Evolutionary conservation across 2,888 invertebrate species (phyloP).

Genomic region (Altica lythri): DNA sequence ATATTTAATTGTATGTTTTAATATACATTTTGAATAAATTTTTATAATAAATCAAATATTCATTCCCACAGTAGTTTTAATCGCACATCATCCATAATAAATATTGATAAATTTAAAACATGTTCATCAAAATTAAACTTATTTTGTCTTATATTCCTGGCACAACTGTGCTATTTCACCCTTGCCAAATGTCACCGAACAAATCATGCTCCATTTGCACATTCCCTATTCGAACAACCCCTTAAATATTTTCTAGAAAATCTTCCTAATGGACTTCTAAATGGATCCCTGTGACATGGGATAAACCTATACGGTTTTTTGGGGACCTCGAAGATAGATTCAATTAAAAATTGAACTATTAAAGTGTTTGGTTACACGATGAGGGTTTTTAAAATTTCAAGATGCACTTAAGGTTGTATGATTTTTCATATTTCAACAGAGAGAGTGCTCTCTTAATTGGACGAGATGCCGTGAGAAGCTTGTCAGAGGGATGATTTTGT

Average conservation of each 20-base stretch:
- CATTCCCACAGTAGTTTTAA: too few species aligned
- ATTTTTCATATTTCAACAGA: conserved; percentile 22
- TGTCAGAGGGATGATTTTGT: conserved; percentile 6
- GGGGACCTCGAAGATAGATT: conserved; percentile 42
- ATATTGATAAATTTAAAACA: too few species aligned
- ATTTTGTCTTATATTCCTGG: conserved; percentile 1
- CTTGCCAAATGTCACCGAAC: conserved; percentile 26
- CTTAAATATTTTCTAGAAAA: conserved; percentile 47
- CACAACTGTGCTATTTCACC: conserved; percentile 26
- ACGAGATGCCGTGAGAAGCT: background rate
- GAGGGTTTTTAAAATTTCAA: conserved; percentile 39
- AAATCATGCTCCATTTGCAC: conserved; percentile 30
- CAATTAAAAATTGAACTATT: conserved; percentile 55
- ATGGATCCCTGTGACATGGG: conserved; percentile 53
- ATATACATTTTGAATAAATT: too few species aligned
- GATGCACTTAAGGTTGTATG: conserved; percentile 22
- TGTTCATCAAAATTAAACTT: too few species aligned
- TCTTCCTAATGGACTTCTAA: conserved; percentile 56
- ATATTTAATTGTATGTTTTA: too few species aligned
- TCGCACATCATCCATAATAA: too few species aligned
- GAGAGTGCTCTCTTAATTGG: conserved; percentile 18
- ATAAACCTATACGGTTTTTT: conserved; percentile 35
- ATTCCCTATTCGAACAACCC: conserved; percentile 28
- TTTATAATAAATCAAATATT: too few species aligned
- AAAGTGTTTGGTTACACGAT: conserved; percentile 41